Percentiles rank a stretch among this genome's conserved stretches.
Evolutionary conservation across 2,113 vertebrate genomes (phyloP).

Genomic region (Todiramphus saurophagus): DNA sequence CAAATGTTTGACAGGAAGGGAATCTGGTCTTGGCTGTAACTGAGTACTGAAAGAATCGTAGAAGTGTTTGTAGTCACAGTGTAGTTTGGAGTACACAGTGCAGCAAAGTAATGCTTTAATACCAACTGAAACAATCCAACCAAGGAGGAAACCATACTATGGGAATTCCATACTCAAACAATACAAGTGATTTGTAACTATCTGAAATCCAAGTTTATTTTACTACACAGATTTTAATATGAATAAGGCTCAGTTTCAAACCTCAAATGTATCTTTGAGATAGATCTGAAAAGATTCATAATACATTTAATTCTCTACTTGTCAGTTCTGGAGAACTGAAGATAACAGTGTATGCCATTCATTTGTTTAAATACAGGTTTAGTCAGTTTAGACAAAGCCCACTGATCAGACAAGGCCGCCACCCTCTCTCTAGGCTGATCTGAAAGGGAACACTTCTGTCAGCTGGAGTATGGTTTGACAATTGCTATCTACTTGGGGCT

Average conservation of each 20-base stretch:
- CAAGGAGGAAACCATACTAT: not conserved
- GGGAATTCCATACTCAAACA: not conserved
- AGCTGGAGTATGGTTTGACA: not conserved
- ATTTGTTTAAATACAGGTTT: not conserved
- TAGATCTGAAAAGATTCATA: not conserved
- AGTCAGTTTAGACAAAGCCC: not conserved
- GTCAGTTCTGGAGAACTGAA: not conserved
- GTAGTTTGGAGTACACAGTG: not conserved
- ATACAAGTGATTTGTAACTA: fast-evolving
- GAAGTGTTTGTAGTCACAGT: not conserved
- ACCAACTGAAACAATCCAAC: not conserved
- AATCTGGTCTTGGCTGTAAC: too few relatives aligned
- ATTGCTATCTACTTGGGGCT: not conserved
- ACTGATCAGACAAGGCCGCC: not conserved
- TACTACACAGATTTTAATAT: not conserved
- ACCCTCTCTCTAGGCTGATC: not conserved
- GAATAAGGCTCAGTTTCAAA: not conserved
- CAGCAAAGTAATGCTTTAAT: not conserved
- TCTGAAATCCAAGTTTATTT: not conserved
- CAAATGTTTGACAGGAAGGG: not conserved
- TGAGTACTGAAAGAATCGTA: not conserved
- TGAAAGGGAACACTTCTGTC: not conserved
- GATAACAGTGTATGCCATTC: not conserved
- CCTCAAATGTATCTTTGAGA: not conserved
- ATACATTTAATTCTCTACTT: not conserved